Percentiles rank a stretch among this genome's conserved stretches.
Conservation (phyloP, 2,113 vertebrate genomes). For the Centrocercus urophasianus region DNA sequence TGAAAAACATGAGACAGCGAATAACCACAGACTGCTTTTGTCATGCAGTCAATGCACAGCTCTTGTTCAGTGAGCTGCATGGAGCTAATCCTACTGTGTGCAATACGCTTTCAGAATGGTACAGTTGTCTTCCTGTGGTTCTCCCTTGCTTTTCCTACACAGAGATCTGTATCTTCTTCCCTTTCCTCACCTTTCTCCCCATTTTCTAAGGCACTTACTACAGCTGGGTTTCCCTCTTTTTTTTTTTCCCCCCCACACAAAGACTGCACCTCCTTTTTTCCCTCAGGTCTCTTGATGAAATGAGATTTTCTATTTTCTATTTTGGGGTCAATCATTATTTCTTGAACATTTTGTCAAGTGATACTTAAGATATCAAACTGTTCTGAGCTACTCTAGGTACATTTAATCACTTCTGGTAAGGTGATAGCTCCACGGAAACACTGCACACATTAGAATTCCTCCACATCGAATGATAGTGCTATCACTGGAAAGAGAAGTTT, state of each 20-base stretch:
- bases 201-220: neutral
- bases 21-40: slow-evolving; percentile 25
- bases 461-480: neutral
- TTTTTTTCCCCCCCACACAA: neutral
- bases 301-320: neutral
- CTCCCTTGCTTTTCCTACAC: slow-evolving; percentile 25
- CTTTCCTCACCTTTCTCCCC: neutral
- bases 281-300: neutral
- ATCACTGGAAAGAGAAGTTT: neutral
- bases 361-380: neutral
- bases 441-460: neutral
- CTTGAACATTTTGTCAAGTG: neutral
- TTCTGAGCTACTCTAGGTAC: neutral
- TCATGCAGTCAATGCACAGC: neutral
- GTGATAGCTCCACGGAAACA: too few relatives aligned
- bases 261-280: neutral
- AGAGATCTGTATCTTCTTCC: neutral
- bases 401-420: rapidly evolving
- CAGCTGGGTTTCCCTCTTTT: neutral
- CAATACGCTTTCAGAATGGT: neutral
- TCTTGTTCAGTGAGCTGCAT: slow-evolving; percentile 18
- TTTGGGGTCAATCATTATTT: neutral
- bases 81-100: slow-evolving; percentile 6
- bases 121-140: neutral
- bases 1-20: neutral